Evolutionary conservation across 2,113 vertebrate genomes (phyloP).

Genomic region (Chamaetylas fuelleborni): DNA sequence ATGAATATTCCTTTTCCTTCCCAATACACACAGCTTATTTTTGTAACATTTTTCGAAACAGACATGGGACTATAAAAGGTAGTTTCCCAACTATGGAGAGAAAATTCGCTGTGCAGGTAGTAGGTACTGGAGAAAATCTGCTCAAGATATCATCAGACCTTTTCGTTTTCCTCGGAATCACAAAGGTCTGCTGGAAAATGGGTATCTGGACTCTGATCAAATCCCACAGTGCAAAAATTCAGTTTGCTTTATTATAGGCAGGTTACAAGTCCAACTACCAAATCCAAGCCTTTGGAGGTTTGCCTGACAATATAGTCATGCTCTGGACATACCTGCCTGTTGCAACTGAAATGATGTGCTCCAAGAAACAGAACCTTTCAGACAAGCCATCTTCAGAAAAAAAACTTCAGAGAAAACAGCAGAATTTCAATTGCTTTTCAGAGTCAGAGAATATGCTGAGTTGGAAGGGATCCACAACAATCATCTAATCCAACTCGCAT

Average conservation of each 20-base stretch:
- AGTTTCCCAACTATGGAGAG: neutral
- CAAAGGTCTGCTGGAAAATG: neutral
- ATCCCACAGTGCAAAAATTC: neutral
- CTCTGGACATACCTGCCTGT: neutral
- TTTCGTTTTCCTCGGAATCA: neutral
- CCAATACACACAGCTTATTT: neutral
- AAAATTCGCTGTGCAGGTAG: neutral
- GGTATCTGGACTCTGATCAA: neutral
- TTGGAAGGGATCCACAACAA: neutral
- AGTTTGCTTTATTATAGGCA: neutral
- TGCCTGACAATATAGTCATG: neutral
- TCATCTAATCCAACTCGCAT: neutral
- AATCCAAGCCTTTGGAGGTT: neutral
- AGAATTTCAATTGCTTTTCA: neutral
- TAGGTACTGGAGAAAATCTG: neutral
- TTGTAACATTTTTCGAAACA: neutral
- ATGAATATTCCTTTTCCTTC: neutral
- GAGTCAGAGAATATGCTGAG: neutral
- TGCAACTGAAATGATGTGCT: neutral
- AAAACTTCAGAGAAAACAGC: neutral
- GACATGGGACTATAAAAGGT: neutral
- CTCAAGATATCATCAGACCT: neutral
- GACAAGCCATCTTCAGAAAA: neutral
- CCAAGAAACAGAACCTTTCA: neutral
- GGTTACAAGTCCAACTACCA: neutral